These are phyloP conservation scores for Hafferia zeledoni DNA, from an alignment of 2,797 vertebrate species.

Conservation along the genomic window DNA sequence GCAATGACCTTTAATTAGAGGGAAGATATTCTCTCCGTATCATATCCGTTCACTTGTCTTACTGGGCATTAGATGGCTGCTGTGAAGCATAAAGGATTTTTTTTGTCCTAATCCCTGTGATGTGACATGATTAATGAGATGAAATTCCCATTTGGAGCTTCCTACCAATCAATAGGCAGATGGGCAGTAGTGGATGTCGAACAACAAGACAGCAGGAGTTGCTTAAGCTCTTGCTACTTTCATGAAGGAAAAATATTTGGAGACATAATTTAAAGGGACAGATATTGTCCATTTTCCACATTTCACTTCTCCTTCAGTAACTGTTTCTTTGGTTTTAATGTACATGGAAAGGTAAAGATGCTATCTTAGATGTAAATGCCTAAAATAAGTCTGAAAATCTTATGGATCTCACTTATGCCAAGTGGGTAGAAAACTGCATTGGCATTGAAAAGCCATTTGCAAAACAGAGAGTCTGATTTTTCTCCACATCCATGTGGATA, in stretches of 20 bases:
- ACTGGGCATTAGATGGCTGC: slow-evolving; percentile 71
- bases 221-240: slow-evolving; percentile 71
- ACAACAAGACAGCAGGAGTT: slow-evolving; percentile 75
- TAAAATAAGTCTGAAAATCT: neutral
- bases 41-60: slow-evolving; percentile 74
- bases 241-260: slow-evolving; percentile 43
- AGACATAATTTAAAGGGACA: slow-evolving; percentile 69
- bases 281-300: neutral
- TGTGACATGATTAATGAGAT: slow-evolving; percentile 83
- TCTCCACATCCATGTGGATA: neutral
- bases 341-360: neutral
- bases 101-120: slow-evolving; percentile 74
- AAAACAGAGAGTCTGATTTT: neutral
- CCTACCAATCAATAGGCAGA: slow-evolving; percentile 80
- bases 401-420: neutral
- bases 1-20: slow-evolving; percentile 75
- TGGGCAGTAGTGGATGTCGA: slow-evolving; percentile 75
- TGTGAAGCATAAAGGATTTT: slow-evolving; percentile 74
- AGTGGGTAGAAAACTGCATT: neutral
- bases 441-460: neutral
- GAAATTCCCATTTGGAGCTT: slow-evolving; percentile 78
- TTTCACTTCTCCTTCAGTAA: neutral
- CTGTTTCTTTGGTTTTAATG: neutral
- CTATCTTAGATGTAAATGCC: neutral
- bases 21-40: slow-evolving; percentile 71